These are phyloP conservation scores for Lophius americanus DNA, from an alignment of 2,797 vertebrate species.

Conservation along the genomic window DNA sequence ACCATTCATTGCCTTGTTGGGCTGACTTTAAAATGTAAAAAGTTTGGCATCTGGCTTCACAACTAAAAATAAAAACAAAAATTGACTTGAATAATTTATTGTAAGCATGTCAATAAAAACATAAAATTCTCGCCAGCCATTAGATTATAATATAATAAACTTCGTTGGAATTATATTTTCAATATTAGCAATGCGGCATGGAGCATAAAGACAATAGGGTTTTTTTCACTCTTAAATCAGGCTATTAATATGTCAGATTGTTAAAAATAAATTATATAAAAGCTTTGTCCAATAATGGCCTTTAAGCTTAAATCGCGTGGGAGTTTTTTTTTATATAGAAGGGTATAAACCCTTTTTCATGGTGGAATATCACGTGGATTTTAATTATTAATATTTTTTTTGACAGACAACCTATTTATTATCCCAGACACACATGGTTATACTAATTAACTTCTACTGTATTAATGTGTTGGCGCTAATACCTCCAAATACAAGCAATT, in stretches of 20 bases:
- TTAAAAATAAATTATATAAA: constrained; percentile 1
- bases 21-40: constrained; percentile 20
- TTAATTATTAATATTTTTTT: background rate
- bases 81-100: background rate
- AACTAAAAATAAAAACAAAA: background rate
- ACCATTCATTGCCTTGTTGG: background rate
- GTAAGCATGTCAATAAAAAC: background rate
- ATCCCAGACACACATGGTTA: constrained; percentile 19
- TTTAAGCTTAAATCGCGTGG: background rate
- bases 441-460: constrained; percentile 30
- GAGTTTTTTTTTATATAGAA: background rate
- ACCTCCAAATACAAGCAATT: constrained; percentile 15
- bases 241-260: background rate
- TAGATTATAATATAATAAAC: background rate
- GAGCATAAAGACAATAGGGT: constrained; percentile 11
- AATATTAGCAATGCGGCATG: background rate
- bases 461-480: constrained; percentile 19
- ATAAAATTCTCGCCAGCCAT: background rate
- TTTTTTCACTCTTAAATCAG: background rate
- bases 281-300: constrained; percentile 3
- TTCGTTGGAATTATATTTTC: too few relatives aligned
- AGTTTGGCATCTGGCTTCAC: constrained; percentile 17
- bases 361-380: constrained; percentile 12
- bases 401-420: background rate
- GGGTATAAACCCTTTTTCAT: background rate